Evolutionary conservation across 2,113 vertebrate genomes (phyloP).

Genomic region (Charina bottae): DNA sequence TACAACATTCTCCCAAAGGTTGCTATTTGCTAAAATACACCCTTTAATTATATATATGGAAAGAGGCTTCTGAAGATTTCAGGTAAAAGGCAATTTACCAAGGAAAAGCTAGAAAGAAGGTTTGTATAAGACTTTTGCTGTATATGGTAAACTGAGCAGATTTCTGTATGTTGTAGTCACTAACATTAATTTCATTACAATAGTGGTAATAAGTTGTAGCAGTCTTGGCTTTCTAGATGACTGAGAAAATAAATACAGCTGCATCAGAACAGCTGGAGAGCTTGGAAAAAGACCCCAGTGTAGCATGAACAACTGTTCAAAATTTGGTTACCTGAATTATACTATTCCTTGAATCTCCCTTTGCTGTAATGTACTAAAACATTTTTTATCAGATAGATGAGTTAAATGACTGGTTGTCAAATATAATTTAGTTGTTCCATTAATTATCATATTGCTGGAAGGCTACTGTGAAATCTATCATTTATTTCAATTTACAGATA

Average conservation of each 20-base stretch:
- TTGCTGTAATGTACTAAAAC: constrained; percentile 26
- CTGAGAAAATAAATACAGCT: constrained; percentile 72
- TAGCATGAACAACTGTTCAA: constrained; percentile 64
- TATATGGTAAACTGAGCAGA: constrained; percentile 65
- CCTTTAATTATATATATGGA: not conserved
- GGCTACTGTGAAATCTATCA: too few species aligned
- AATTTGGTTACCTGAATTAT: constrained; percentile 63
- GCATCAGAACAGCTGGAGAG: constrained; percentile 45
- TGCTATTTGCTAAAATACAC: not conserved
- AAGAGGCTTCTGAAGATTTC: not conserved
- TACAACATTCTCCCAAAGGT: not conserved
- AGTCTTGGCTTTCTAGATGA: constrained; percentile 66
- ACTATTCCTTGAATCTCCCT: constrained; percentile 47
- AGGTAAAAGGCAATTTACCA: not conserved
- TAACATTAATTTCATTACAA: constrained; percentile 43
- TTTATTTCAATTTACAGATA: not conserved
- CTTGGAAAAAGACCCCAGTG: constrained; percentile 55
- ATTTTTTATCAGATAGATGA: constrained; percentile 24
- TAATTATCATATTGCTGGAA: not conserved
- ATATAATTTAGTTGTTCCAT: not conserved
- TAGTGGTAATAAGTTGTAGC: constrained; percentile 37
- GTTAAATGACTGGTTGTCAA: constrained; percentile 31
- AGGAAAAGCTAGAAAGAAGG: constrained; percentile 29
- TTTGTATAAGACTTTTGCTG: constrained; percentile 54
- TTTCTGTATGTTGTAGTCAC: constrained; percentile 63